These are phyloP conservation scores for Tangachromis dhanisi DNA, from an alignment of 2,113 vertebrate species.

Conservation along the genomic window DNA sequence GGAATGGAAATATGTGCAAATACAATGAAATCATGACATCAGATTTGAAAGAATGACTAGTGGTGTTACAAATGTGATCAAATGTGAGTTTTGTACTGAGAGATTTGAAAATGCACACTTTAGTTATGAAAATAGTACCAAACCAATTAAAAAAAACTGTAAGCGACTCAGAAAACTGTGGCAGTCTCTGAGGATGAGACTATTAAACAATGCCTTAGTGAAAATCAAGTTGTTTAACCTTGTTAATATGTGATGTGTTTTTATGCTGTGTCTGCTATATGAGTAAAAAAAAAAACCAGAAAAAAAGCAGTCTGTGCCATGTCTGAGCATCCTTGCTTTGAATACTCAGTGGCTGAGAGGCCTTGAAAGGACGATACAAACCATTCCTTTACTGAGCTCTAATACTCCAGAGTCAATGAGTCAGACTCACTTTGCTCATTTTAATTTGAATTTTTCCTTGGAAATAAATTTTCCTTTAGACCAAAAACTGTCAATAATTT, in stretches of 20 bases:
- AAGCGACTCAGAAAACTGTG: background rate
- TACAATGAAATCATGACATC: too few species aligned
- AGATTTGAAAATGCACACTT: too few species aligned
- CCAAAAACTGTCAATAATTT: background rate
- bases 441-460: background rate
- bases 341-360: background rate
- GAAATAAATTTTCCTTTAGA: background rate
- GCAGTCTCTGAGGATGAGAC: background rate
- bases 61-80: too few species aligned
- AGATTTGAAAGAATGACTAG: too few species aligned
- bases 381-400: background rate
- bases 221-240: background rate
- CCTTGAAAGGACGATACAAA: background rate
- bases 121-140: too few species aligned
- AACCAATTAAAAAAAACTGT: too few species aligned
- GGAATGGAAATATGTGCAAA: too few species aligned
- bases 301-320: background rate
- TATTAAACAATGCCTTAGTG: background rate
- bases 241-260: background rate
- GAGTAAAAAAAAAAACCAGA: background rate
- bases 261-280: background rate
- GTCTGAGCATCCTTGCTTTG: background rate
- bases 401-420: background rate
- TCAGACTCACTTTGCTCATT: background rate
- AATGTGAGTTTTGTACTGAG: too few species aligned